Evolutionary conservation across 2,797 vertebrate genomes (phyloP).

Genomic region (Podarcis siculus): DNA sequence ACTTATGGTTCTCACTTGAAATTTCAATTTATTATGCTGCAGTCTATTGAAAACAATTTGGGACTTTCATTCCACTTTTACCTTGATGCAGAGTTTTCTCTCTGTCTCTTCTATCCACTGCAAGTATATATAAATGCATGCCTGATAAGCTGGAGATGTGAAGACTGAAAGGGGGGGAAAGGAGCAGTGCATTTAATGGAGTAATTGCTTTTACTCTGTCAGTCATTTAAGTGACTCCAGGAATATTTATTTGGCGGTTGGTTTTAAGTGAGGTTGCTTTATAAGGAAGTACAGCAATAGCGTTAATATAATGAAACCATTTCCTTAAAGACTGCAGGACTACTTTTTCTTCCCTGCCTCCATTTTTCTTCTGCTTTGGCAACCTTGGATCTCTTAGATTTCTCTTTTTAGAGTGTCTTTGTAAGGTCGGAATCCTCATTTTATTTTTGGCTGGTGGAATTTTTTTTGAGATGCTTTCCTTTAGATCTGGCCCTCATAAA

Average conservation of each 20-base stretch:
- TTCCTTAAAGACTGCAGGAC: neutral
- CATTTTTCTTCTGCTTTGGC: neutral
- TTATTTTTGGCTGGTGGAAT: neutral
- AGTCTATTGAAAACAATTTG: constrained; percentile 3
- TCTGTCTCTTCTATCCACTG: neutral
- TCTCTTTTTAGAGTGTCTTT: neutral
- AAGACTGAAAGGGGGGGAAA: constrained; percentile 48
- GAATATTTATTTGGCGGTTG: constrained; percentile 15
- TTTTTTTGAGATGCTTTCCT: neutral
- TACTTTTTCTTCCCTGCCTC: neutral
- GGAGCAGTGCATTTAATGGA: constrained; percentile 51
- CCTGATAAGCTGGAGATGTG: constrained; percentile 5
- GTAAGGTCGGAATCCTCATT: too few species aligned
- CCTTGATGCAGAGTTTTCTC: neutral
- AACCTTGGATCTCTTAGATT: constrained; percentile 5
- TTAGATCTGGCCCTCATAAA: neutral
- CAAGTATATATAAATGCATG: constrained; percentile 41
- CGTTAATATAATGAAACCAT: constrained; percentile 15
- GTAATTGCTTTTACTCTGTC: constrained; percentile 50
- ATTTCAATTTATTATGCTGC: fast-evolving
- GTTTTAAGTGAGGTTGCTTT: constrained; percentile 36
- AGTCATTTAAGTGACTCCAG: constrained; percentile 53
- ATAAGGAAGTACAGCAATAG: constrained; percentile 1
- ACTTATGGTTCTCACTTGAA: neutral
- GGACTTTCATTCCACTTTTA: neutral